Evolutionary conservation across 2,888 invertebrate genomes (phyloP), one percentile per base, ranked within the genome.

Genomic region (Gisinianus flammeolus): DNA sequence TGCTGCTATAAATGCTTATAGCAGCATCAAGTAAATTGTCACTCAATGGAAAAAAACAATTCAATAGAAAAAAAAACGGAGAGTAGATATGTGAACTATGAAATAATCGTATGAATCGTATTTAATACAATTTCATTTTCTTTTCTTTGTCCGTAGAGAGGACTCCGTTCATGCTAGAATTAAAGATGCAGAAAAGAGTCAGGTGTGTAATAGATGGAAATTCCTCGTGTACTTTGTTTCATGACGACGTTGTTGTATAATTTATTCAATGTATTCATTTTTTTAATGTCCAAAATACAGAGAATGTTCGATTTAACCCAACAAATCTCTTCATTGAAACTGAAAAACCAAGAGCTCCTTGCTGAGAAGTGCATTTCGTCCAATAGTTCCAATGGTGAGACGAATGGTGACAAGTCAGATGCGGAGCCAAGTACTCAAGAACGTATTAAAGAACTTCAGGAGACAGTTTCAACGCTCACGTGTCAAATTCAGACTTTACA

Each of bases 311-410:
- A 81, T 68, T 78, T 83, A 80, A 82, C 81, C 28, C 81, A 83
- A 81, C 66, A 82, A 80, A 82, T 83, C 76, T 82, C 81, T 31
- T 79, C 81, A 28, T 78, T 85, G 12, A 83, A 83, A 71, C 79
- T 85, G 28, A 85, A 97, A 96, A 96, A 95, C 87, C 96, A 97
- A 87, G 97, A 97, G 88, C 93, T 97, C 90, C 91, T 95, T 31
- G 94, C 97, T 0, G 96, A 96, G 87, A 96, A 96, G 3, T 83
- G 82, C 54, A 78, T 79, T 26, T 83, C 84, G 10, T 82, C 82
- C 12, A 83, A 81, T 76, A 83, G 83, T 33, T 81, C 81, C 56
- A n/a, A 54, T 44, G 44, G n/a, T n/a, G 76, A 68, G 16, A 33
- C 70, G 5, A 82, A 81, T 67, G 82, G 83, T n/a, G 83, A 83